A percentile compares a stretch with the other conserved stretches of the same genome.
phyloP scores from a whole-genome alignment of 1,140 invertebrate genomes.

The Panagrolaimus sp. region DNA sequence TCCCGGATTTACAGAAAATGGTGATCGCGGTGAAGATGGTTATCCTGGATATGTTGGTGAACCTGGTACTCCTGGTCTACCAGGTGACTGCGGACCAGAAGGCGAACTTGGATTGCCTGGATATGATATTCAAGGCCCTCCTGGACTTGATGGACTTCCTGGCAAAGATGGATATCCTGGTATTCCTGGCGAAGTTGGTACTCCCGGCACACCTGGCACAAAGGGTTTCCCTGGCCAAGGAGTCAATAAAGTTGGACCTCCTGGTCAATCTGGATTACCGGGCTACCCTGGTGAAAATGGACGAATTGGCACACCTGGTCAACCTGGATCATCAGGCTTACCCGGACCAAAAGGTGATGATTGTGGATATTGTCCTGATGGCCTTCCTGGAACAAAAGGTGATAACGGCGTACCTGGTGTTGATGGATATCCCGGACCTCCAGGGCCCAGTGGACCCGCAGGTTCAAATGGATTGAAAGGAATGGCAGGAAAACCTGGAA shows the following conservation, averaged over 20 bases:
- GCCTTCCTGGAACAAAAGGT: constrained; percentile 22
- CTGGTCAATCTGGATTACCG: constrained; percentile 42
- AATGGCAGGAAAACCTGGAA: constrained; percentile 29
- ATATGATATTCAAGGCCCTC: constrained; percentile 54
- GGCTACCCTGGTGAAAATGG: constrained; percentile 52
- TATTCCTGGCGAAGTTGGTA: constrained; percentile 53
- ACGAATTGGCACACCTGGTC: constrained; percentile 47
- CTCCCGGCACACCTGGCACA: constrained; percentile 40
- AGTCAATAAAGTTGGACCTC: constrained; percentile 52
- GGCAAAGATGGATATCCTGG: constrained; percentile 52
- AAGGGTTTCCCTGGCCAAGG: constrained; percentile 57
- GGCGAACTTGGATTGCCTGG: constrained; percentile 50
- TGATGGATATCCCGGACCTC: constrained; percentile 29
- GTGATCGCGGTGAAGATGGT: constrained; percentile 54
- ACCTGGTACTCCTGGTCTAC: constrained; percentile 32
- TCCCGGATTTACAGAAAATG: constrained; percentile 47
- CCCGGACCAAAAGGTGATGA: constrained; percentile 36
- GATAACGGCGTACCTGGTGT: constrained; percentile 27
- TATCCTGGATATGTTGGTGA: constrained; percentile 28
- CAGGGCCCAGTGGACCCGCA: constrained; percentile 28
- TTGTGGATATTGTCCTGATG: constrained; percentile 46
- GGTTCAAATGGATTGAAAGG: constrained; percentile 34
- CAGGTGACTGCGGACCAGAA: constrained; percentile 13
- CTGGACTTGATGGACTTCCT: constrained; percentile 48
- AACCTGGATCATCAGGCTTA: constrained; percentile 23